phyloP scores from a whole-genome alignment of 35 echinoderm and acorn worm genomes.

The Chiridota heheva region DNA sequence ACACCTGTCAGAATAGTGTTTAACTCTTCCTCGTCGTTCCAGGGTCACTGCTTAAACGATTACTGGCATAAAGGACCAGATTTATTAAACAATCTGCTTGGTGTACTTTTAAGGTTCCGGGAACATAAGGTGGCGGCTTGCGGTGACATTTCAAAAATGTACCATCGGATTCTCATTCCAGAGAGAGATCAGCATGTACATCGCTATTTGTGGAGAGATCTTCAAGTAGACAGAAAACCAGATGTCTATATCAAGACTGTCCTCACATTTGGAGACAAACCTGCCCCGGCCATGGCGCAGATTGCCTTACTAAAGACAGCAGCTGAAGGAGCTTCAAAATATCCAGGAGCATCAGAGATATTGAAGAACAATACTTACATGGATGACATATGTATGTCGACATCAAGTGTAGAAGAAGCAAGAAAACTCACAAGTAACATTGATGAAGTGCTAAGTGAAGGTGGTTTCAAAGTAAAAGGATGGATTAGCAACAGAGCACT shows the following conservation, averaged over 20 bases:
- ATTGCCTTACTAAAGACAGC: slow-evolving; percentile 54
- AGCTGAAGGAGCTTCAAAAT: slow-evolving; percentile 12
- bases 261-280: slow-evolving; percentile 75
- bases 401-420: background rate
- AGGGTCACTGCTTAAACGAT: slow-evolving; percentile 65
- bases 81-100: slow-evolving; percentile 59
- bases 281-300: slow-evolving; percentile 70
- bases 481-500: background rate
- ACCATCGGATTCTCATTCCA: slow-evolving; percentile 63
- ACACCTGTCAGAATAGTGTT: slow-evolving; percentile 73
- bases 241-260: slow-evolving; percentile 68
- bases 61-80: slow-evolving; percentile 73
- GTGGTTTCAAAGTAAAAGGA: slow-evolving; percentile 39
- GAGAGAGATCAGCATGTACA: slow-evolving; percentile 71
- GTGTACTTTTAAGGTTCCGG: slow-evolving; percentile 56
- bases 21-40: slow-evolving; percentile 56
- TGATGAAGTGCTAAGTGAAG: background rate
- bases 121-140: slow-evolving; percentile 46
- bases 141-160: slow-evolving; percentile 84
- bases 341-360: slow-evolving; percentile 31
- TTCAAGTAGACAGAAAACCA: slow-evolving; percentile 28
- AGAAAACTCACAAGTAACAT: slow-evolving; percentile 1
- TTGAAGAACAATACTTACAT: slow-evolving; percentile 64
- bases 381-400: slow-evolving; percentile 80
- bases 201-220: slow-evolving; percentile 67